Evolutionary conservation across 1,140 invertebrate genomes (phyloP), one percentile per base, ranked within the genome.

Genomic region (Tetragonula clypearis): DNA sequence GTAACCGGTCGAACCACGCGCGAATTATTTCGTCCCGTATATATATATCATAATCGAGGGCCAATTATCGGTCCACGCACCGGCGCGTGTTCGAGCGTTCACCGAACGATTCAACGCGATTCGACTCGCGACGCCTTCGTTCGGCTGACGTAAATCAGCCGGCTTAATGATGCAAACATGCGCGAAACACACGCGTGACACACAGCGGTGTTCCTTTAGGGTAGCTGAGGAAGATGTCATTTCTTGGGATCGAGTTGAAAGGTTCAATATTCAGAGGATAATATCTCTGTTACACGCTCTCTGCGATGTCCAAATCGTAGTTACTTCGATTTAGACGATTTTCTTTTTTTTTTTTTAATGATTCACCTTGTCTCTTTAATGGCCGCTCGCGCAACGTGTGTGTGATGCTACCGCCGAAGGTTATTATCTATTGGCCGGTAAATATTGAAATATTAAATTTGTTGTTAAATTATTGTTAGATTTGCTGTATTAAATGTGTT

Each of bases 41-140:
- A 58, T 58, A 58, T 90, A 87, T 75, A 90, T 90, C 88, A 90
- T 90, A 84, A 86, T 86, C 79, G 88, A 23, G 26, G 84, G 73
- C 79, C 88, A 90, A 90, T 90, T 90, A 90, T 90, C 79, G 66
- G 79, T 77, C 71, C 60, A 49, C 26, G 30, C 21, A 26, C 23
- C 26, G 26, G 30, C 56, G 80, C 82, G 65, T 41, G 86, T 83
- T 6, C 78, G 78, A 87, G 53, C 80, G 14, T 84, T 72, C 86
- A 88, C 75, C 86, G 90, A 49, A 73, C 88, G 66, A 87, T 90
- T 86, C 30, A 83, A 88, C 69, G 85, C 21, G 65, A 26, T 30
- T 15, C 35, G 21, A 21, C n/a, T 30, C 35, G 15, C 19, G 73
- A n/a, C 65, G 23, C 12, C 58, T 68, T 79, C 74, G 56, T 68